These are phyloP conservation scores for Ceratosolen solmsi DNA, from an alignment of 1,140 invertebrate species.

Conservation along the genomic window DNA sequence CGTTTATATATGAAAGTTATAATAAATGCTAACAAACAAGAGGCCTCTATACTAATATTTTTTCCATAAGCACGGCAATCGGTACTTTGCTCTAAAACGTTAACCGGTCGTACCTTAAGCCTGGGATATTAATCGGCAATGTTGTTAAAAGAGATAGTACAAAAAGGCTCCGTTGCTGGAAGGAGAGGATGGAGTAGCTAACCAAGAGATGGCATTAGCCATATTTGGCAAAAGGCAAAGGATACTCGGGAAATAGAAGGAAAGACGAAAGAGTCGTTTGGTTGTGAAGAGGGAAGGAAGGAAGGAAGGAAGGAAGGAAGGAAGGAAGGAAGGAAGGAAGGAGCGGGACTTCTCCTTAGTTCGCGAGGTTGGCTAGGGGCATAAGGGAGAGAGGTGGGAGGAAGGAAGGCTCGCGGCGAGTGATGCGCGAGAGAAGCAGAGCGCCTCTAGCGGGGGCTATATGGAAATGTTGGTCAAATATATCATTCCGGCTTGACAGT, in stretches of 20 bases:
- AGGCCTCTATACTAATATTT: too few species aligned
- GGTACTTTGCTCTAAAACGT: too few species aligned
- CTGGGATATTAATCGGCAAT: neutral
- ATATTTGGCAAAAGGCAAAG: neutral
- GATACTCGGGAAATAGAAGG: neutral
- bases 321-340: neutral
- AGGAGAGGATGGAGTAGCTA: too few species aligned
- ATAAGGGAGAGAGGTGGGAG: slow-evolving; percentile 60
- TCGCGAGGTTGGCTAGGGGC: slow-evolving; percentile 39
- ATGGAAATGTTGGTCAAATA: slow-evolving; percentile 90
- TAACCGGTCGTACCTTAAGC: neutral
- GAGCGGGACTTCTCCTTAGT: neutral
- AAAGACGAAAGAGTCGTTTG: slow-evolving; percentile 24
- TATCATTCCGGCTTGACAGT: slow-evolving; percentile 89
- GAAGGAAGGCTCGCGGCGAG: slow-evolving; percentile 61
- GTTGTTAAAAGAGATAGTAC: neutral
- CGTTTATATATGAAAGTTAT: too few species aligned
- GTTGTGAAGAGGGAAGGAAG: slow-evolving; percentile 31
- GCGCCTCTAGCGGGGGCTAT: slow-evolving; percentile 73
- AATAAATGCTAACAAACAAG: too few species aligned
- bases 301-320: neutral
- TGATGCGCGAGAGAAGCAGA: slow-evolving; percentile 59
- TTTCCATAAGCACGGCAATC: too few species aligned
- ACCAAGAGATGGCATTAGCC: neutral
- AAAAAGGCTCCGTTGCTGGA: too few species aligned